phyloP scores from a whole-genome alignment of 2,113 vertebrate species.

The Antidorcas marsupialis region DNA sequence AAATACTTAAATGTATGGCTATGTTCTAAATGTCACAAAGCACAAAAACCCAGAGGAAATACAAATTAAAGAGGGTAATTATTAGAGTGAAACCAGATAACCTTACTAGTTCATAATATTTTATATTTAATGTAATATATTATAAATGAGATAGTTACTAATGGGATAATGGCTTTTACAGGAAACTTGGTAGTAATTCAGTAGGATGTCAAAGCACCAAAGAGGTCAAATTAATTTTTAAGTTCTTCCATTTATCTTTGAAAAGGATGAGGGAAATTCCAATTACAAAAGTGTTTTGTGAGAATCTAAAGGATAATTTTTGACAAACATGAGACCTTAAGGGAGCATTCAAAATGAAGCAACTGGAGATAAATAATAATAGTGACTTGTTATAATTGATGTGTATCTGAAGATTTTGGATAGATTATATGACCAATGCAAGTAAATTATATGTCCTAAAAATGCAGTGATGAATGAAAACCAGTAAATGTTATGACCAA shows the following conservation, averaged over 20 bases:
- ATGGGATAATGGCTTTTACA: constrained; percentile 11
- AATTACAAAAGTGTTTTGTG: background rate
- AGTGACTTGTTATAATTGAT: background rate
- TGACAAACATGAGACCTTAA: background rate
- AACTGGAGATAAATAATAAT: background rate
- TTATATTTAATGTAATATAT: constrained; percentile 2
- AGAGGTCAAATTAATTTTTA: background rate
- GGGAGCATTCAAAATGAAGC: background rate
- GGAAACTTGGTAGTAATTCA: background rate
- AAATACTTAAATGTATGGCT: background rate
- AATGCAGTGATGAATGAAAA: background rate
- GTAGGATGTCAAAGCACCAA: background rate
- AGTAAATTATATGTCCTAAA: background rate
- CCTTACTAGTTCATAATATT: constrained; percentile 9
- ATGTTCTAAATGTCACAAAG: background rate
- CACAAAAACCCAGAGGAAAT: background rate
- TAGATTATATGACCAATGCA: background rate
- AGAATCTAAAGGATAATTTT: background rate
- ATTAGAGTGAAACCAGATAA: background rate
- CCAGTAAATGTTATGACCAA: background rate
- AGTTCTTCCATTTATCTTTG: background rate
- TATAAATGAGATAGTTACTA: background rate
- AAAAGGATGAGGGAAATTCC: background rate
- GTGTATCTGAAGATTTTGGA: background rate
- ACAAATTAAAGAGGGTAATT: background rate